phyloP scores from a whole-genome alignment of 1,140 invertebrate genomes.

The Chionoecetes opilio region DNA sequence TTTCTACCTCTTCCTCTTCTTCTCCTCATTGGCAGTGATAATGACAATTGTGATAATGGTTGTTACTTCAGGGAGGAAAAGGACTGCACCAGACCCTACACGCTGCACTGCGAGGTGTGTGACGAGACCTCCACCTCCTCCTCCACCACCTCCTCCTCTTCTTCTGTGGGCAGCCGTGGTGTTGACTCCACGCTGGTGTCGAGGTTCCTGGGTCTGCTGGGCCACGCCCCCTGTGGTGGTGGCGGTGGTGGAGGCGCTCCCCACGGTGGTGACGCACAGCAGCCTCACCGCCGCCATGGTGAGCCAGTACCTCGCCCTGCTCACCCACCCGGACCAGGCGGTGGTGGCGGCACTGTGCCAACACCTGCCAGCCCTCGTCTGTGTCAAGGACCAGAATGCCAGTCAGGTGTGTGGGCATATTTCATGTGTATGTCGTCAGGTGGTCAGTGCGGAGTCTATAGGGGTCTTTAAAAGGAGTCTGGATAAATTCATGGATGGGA shows the following conservation, averaged over 20 bases:
- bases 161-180: background rate
- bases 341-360: slow-evolving; percentile 46
- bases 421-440: too few relatives aligned
- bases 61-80: slow-evolving; percentile 33
- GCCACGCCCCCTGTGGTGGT: slow-evolving; percentile 31
- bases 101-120: slow-evolving; percentile 53
- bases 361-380: slow-evolving; percentile 62
- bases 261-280: slow-evolving; percentile 52
- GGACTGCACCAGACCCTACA: background rate
- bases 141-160: too few relatives aligned
- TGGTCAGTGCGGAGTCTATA: too few relatives aligned
- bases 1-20: too few relatives aligned
- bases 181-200: slow-evolving; percentile 67
- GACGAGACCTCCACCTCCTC: background rate
- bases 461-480: too few relatives aligned
- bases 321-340: slow-evolving; percentile 41
- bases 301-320: slow-evolving; percentile 45
- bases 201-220: slow-evolving; percentile 52
- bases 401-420: slow-evolving; percentile 34
- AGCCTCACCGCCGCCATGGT: slow-evolving; percentile 45
- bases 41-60: background rate
- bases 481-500: too few relatives aligned
- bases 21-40: too few relatives aligned
- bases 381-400: background rate
- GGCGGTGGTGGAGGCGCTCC: slow-evolving; percentile 57